phyloP scores from a whole-genome alignment of 2,113 vertebrate species.

The Picathartes gymnocephalus region DNA sequence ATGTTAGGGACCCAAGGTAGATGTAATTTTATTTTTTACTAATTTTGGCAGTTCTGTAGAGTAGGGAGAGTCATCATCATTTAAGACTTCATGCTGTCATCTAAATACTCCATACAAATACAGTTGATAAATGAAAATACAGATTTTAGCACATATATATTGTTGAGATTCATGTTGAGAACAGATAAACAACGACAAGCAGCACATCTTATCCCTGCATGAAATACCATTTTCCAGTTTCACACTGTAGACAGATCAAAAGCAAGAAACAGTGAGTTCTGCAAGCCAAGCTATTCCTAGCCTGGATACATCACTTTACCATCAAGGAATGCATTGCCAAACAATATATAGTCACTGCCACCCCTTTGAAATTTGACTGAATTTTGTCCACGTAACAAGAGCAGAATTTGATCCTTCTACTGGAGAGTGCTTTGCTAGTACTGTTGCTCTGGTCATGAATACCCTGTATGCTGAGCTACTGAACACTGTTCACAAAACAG shows the following conservation, averaged over 20 bases:
- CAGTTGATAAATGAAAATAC: background rate
- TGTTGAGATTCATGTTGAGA: background rate
- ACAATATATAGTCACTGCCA: background rate
- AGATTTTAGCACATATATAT: background rate
- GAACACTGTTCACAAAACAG: background rate
- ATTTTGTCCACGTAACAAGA: fast-evolving
- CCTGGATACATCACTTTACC: background rate
- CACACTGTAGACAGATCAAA: fast-evolving
- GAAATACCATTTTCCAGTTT: background rate
- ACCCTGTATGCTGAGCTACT: background rate
- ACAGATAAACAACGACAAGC: background rate
- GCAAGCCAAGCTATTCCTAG: background rate
- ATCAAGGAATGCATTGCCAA: background rate
- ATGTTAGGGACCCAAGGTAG: background rate
- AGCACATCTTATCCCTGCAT: background rate
- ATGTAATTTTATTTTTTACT: background rate
- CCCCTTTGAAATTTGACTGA: background rate
- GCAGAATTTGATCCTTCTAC: background rate
- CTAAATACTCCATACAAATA: background rate
- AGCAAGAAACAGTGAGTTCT: background rate
- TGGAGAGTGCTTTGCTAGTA: background rate
- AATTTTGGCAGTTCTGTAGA: background rate
- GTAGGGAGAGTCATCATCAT: background rate
- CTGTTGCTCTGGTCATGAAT: background rate
- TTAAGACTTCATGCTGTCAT: background rate